Evolutionary conservation across 1,140 invertebrate genomes (phyloP).

Genomic region (Cepaea nemoralis): DNA sequence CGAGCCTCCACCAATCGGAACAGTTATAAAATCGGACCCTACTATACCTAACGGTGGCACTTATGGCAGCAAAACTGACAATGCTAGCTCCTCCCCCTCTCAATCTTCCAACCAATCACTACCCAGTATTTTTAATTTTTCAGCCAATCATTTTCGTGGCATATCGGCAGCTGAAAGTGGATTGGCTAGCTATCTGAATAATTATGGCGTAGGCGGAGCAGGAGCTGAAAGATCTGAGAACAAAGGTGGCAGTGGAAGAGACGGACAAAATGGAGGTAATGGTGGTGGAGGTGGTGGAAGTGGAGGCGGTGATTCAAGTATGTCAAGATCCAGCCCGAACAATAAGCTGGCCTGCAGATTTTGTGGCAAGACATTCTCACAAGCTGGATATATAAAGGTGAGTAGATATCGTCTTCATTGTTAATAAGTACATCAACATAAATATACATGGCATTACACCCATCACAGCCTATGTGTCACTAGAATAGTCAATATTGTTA

Average conservation of each 20-base stretch:
- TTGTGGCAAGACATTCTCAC: slow-evolving; percentile 63
- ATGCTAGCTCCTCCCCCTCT: slow-evolving; percentile 8
- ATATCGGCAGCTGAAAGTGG: slow-evolving; percentile 19
- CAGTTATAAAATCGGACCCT: slow-evolving; percentile 8
- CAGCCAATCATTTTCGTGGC: slow-evolving; percentile 29
- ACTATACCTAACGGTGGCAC: background rate
- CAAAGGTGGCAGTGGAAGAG: background rate
- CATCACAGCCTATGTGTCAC: too few species aligned
- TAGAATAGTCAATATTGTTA: too few species aligned
- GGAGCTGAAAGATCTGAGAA: background rate
- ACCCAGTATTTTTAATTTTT: slow-evolving; percentile 38
- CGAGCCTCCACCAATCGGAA: background rate
- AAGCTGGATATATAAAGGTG: slow-evolving; percentile 63
- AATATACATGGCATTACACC: too few species aligned
- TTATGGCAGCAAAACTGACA: slow-evolving; percentile 19
- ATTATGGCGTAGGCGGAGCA: slow-evolving; percentile 23
- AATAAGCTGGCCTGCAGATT: slow-evolving; percentile 59
- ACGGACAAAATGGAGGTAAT: slow-evolving; percentile 14
- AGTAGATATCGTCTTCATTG: too few species aligned
- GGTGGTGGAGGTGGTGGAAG: background rate
- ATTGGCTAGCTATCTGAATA: slow-evolving; percentile 32
- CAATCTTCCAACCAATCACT: slow-evolving; percentile 21
- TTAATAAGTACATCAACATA: too few species aligned
- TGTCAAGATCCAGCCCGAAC: slow-evolving; percentile 37
- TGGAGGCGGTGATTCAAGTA: background rate